Conservation (phyloP, 2,113 vertebrate species). For the Prietella phreatophila region DNA sequence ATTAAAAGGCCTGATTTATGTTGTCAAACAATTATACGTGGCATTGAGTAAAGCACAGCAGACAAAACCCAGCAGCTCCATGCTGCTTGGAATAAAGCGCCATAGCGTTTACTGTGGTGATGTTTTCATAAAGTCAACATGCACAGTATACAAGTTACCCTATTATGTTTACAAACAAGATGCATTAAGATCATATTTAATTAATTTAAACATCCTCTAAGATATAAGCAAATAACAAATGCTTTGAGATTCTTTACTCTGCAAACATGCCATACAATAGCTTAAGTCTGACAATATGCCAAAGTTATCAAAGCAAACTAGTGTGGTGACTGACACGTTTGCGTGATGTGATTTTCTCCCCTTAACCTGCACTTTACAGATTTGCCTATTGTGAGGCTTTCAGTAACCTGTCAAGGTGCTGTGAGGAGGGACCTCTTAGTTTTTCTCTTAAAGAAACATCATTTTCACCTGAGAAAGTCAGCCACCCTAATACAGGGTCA, state of each 20-base stretch:
- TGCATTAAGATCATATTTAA: slow-evolving; percentile 92
- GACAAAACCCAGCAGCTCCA: slow-evolving; percentile 14
- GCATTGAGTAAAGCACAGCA: neutral
- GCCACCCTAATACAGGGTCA: slow-evolving; percentile 71
- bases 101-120: slow-evolving; percentile 56
- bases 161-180: slow-evolving; percentile 97
- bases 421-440: slow-evolving; percentile 46
- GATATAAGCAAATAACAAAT: slow-evolving; percentile 96
- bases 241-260: slow-evolving; percentile 95
- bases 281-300: slow-evolving; percentile 76
- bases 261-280: slow-evolving; percentile 84
- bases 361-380: slow-evolving; percentile 61
- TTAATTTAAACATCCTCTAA: slow-evolving; percentile 96
- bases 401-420: slow-evolving; percentile 55
- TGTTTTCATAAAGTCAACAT: slow-evolving; percentile 92
- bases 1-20: neutral
- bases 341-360: slow-evolving; percentile 63
- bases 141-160: slow-evolving; percentile 87
- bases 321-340: slow-evolving; percentile 73
- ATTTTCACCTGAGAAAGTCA: slow-evolving; percentile 67
- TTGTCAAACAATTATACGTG: slow-evolving; percentile 13
- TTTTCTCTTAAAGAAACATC: slow-evolving; percentile 64
- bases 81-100: slow-evolving; percentile 14
- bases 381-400: slow-evolving; percentile 55
- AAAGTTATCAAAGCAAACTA: slow-evolving; percentile 77